Conservation (phyloP, 2,888 invertebrate species). For the Sthenelais limicola region DNA sequence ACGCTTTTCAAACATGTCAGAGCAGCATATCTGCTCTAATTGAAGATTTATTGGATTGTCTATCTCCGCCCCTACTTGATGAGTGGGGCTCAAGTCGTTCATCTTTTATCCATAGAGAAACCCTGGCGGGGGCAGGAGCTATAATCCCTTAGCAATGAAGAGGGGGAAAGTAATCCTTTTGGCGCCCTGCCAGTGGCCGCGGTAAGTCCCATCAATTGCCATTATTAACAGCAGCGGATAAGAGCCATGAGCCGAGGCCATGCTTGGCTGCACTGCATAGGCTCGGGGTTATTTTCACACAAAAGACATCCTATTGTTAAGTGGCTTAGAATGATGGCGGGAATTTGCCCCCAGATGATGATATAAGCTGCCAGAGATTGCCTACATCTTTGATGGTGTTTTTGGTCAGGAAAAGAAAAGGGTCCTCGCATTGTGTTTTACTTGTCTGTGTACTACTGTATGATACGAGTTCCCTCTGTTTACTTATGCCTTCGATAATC, state of each 20-base stretch:
- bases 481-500: no score
- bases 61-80: background rate
- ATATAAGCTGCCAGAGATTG: no score
- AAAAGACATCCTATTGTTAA: no score
- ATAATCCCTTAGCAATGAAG: background rate
- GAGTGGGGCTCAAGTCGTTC: background rate
- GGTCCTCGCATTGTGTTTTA: no score
- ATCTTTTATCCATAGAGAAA: background rate
- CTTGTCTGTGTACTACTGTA: no score
- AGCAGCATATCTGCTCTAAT: conserved; percentile 8
- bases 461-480: no score
- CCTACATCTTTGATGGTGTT: no score
- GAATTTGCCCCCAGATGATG: no score
- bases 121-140: background rate
- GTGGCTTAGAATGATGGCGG: no score
- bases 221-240: conserved; percentile 7
- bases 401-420: no score
- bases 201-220: conserved; percentile 23
- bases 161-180: conserved; percentile 5
- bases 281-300: no score
- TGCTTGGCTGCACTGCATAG: background rate
- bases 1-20: background rate
- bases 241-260: background rate
- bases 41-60: conserved; percentile 30
- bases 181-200: background rate